Evolutionary conservation across 2,797 vertebrate genomes (phyloP).

Genomic region (Rachycentron canadum): DNA sequence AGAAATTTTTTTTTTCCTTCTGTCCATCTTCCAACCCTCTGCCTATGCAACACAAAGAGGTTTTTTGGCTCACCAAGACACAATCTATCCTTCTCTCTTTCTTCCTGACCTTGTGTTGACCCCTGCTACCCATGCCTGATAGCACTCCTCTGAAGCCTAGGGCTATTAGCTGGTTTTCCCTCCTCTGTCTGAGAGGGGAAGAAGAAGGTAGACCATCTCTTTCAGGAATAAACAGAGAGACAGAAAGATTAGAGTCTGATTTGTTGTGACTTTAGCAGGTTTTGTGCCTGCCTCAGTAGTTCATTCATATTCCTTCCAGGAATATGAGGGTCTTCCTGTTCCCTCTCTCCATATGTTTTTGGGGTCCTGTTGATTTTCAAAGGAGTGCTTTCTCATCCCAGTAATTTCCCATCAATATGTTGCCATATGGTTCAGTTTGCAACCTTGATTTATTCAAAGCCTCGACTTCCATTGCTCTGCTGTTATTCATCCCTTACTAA

Average conservation of each 20-base stretch:
- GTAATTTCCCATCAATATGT: constrained; percentile 33
- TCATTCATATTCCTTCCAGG: constrained; percentile 50
- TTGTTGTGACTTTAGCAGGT: constrained; percentile 42
- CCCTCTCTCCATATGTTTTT: constrained; percentile 46
- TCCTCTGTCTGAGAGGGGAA: constrained; percentile 13
- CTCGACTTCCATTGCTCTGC: constrained; percentile 18
- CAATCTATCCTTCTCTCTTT: constrained; percentile 22
- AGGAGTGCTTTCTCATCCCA: constrained; percentile 41
- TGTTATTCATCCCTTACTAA: constrained; percentile 59
- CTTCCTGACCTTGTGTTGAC: constrained; percentile 61
- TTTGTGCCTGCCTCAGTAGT: constrained; percentile 36
- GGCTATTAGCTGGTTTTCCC: constrained; percentile 53
- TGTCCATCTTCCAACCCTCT: constrained; percentile 18
- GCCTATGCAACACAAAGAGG: constrained; percentile 42
- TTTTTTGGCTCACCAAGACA: constrained; percentile 36
- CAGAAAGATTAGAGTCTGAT: constrained; percentile 31
- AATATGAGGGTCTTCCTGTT: constrained; percentile 22
- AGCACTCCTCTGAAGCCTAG: constrained; percentile 55
- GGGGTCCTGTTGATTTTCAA: constrained; percentile 51
- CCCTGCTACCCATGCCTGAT: constrained; percentile 43
- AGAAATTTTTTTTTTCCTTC: neutral
- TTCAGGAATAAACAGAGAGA: constrained; percentile 15
- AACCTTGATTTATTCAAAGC: constrained; percentile 61
- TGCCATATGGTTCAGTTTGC: constrained; percentile 59
- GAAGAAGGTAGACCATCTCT: constrained; percentile 16